These are phyloP conservation scores for Falco berigora DNA, from an alignment of 2,797 vertebrate species.

Conservation along the genomic window DNA sequence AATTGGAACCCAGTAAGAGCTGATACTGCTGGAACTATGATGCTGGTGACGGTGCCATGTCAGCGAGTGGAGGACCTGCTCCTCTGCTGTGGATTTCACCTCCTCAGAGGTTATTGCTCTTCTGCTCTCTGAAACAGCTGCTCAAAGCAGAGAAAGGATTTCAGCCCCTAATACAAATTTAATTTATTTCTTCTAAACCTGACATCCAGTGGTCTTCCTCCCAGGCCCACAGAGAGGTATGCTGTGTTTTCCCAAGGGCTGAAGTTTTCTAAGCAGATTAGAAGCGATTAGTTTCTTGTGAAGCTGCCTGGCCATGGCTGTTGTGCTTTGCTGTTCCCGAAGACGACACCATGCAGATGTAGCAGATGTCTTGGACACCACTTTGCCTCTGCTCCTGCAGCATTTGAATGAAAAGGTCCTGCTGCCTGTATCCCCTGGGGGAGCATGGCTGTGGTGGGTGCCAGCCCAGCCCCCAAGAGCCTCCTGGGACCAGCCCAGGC, in stretches of 20 bases:
- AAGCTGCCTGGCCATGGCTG: neutral
- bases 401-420: neutral
- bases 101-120: neutral
- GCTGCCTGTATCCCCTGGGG: neutral
- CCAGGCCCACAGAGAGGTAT: neutral
- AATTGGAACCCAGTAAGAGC: neutral
- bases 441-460: neutral
- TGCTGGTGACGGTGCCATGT: neutral
- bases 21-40: neutral
- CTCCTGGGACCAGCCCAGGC: neutral
- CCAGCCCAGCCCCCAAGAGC: neutral
- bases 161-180: neutral
- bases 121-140: neutral
- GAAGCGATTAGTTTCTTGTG: neutral
- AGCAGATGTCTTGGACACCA: rapidly evolving
- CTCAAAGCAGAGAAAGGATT: neutral
- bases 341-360: rapidly evolving
- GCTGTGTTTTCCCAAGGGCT: neutral
- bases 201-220: neutral
- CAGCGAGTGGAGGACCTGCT: rapidly evolving
- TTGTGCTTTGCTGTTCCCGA: neutral
- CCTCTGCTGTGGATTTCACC: neutral
- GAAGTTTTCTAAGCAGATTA: neutral
- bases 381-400: neutral
- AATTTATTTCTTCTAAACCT: neutral